Evolutionary conservation across 1,140 invertebrate species (phyloP), one percentile per base, ranked within the genome.

Genomic region (Cydia splendana): DNA sequence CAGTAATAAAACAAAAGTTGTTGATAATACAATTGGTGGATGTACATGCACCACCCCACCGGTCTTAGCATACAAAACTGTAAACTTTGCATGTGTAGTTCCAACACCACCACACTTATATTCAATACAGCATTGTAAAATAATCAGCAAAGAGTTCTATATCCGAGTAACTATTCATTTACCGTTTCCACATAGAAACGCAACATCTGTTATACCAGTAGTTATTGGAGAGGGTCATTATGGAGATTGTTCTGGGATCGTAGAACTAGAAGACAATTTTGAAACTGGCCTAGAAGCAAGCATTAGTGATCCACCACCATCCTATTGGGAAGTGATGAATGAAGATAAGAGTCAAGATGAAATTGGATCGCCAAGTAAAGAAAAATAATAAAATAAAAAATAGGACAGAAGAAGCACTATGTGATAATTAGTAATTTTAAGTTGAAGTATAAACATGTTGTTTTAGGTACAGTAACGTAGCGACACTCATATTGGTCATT

Each of bases 111-210:
- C 20, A 69, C 4, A 67, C 9, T 12, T 57, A 51, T 51, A 51
- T 24, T 48, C 75, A 10, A 69, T 76, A 6, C 62, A 76, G 38
- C 12, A 76, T 42, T 67, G 62, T 48, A 76, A 76, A 13, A 45
- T 76, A 7, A 69, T 76, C 51, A 24, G 30, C 18, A 76, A 65
- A 51, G 38, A 76, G 5, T 76, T 67, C 28, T 76, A 67, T 67
- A 4, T 76, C 5, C 67, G 20, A 15, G n/a, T 76, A 6, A 67
- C 28, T 34, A n/a, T 76, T 69, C 12, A 76, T 28, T 51, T 76
- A 12, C 75, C 75, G 45, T 48, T 62, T 13, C 34, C 34, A 65
- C 24, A 57, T 67, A 65, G 65, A 24, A 65, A 76, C 51, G 42
- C 65, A 2, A 51, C 42, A 18, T 69, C 65, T 13, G 65, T 67